Base-by-base conservation (phyloP, 1,140 invertebrate species). In the Camponotus floridanus region DNA sequence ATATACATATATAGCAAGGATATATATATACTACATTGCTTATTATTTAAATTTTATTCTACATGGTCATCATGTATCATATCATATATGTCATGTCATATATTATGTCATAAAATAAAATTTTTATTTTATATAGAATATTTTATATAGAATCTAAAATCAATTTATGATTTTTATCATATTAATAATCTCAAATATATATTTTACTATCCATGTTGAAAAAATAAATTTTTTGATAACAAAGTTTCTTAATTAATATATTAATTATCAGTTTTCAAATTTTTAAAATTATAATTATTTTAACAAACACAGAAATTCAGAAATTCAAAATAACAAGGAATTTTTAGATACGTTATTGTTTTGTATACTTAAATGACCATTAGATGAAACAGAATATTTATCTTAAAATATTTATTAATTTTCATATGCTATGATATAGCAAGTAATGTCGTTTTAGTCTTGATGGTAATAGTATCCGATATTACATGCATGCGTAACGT, bases 381-480 rank as follows among this genome's bases (percentile, higher is more conserved):
- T 21, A 39, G 64, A 45, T 2, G 9, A 36, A 15, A 18, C n/a
- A 71, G n/a, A 45, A 45, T 33, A 15, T 57, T 31, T 36, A 71
- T 62, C 31, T 57, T 62, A 48, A 62, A 57, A 61, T 42, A 61
- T 73, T 74, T 62, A 83, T 18, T 9, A 59, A n/a, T 68, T 61
- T 61, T 61, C 48, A 83, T 62, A 26, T 26, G 26, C 26, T 26
- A 26, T 26, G 26, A 13, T 73, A 42, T 62, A 61, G 61, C 39
- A 71, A 71, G 31, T 33, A 73, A 73, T 74, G 68, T 73, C 68
- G 55, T 39, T 13, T 83, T 36, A 36, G n/a, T 73, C 9, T 31
- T 74, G 68, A 83, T 83, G 39, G 65, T 61, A 83, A 83, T 39
- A 73, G 55, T 83, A 83, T 83, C 31, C 55, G 55, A 83, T 83